Evolutionary conservation across 2,888 invertebrate species (phyloP), one percentile per base, ranked within the genome.

Genomic region (Cyaniris semiargus): DNA sequence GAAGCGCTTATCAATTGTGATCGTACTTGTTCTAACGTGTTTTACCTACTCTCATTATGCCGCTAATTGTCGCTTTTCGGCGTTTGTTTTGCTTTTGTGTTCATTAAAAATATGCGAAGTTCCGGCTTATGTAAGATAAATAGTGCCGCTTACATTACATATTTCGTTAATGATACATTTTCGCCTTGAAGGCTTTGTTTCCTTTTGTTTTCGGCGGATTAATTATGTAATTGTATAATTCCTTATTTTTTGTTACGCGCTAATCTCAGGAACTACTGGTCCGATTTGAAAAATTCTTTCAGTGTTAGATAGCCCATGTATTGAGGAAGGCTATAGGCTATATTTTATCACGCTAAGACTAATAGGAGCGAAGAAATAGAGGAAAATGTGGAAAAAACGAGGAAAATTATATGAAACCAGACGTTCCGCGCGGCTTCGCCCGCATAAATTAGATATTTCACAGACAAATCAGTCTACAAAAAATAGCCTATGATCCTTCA

Each of bases 1-100:
- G 90, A 90, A 90, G 89, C 91, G 88, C 87, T 89, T 91, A 91
- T 90, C 90, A 90, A 89, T 91, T 91, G 89, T 90, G 88, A 89
- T 87, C 88, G 85, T 86, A 86, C 79, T 80, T 78, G 79, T 78
- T 79, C 79, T 81, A 80, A 79, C 80, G 72, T 74, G 74, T 74
- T 74, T 74, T 74, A n/a, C n/a, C n/a, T n/a, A 74, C 38, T 74
- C 48, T 74, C 74, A 48, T 23, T 74, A 74, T 48, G 27, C 21
- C 8, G 27, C 74, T 74, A 74, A 74, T 74, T 74, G 74, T 74
- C 48, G 27, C 74, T 74, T 74, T 74, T 74, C 74, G 74, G 74
- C 74, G 44, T 74, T 74, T 48, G 72, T 53, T 74, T 48, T 48
- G 23, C 6, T 74, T 48, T 74, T 15, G 48, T 27, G 48, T 74